Evolutionary conservation across 2,888 invertebrate genomes (phyloP).

Genomic region (Apodemia zela): DNA sequence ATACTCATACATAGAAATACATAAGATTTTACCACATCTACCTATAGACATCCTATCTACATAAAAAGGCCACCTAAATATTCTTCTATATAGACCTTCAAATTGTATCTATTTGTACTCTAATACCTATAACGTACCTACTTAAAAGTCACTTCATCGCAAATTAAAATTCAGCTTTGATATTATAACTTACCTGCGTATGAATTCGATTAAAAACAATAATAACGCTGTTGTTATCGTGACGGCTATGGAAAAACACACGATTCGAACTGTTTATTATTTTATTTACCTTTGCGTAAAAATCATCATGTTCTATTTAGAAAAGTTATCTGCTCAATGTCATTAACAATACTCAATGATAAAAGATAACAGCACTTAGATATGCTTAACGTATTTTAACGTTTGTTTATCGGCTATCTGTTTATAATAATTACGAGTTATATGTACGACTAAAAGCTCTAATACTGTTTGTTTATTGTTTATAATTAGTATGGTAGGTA

Average conservation of each 20-base stretch:
- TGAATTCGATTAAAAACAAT: neutral
- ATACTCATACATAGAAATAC: too few relatives aligned
- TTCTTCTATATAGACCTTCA: too few relatives aligned
- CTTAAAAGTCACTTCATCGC: neutral
- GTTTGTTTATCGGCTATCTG: neutral
- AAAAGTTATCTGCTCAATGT: neutral
- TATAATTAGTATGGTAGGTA: too few relatives aligned
- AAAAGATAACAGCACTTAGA: neutral
- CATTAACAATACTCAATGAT: neutral
- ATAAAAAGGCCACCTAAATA: too few relatives aligned
- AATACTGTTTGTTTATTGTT: too few relatives aligned
- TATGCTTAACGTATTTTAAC: neutral
- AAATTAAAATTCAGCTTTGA: neutral
- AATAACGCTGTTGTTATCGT: neutral
- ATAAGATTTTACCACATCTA: too few relatives aligned
- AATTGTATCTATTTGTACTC: too few relatives aligned
- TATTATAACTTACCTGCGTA: neutral
- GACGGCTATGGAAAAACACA: conserved; percentile 8
- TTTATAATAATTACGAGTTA: neutral
- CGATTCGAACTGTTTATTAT: neutral
- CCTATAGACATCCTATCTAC: too few relatives aligned
- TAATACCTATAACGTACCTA: neutral
- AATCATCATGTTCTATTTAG: conserved; percentile 2
- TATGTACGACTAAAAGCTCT: neutral
- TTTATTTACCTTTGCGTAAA: conserved; percentile 6